Conservation (phyloP, 2,888 invertebrate genomes). For the Eupeodes latifasciatus region DNA sequence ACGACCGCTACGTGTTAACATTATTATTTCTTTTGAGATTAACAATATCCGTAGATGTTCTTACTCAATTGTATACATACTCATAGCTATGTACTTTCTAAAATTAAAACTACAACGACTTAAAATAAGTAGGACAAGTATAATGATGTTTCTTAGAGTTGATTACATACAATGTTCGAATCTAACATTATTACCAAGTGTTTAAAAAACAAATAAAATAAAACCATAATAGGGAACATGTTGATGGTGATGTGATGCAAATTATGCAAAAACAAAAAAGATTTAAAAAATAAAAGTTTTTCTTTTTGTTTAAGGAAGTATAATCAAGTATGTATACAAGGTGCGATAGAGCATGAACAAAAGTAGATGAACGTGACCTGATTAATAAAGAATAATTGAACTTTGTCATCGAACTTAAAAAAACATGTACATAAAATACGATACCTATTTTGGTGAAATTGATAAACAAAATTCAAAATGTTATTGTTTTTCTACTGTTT, state of each 20-base stretch:
- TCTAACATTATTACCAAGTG: not conserved
- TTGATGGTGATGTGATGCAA: not conserved
- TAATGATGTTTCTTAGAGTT: not conserved
- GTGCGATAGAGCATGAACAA: conserved; percentile 7
- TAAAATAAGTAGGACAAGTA: not conserved
- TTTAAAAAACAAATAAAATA: not conserved
- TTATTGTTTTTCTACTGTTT: too few relatives aligned
- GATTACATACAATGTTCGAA: not conserved
- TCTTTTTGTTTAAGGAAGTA: conserved; percentile 15
- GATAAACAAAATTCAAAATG: not conserved
- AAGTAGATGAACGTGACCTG: not conserved
- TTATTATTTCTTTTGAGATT: conserved; percentile 5
- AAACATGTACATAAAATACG: not conserved
- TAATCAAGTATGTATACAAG: not conserved
- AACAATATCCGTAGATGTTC: not conserved
- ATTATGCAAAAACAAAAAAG: not conserved
- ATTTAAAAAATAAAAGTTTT: not conserved
- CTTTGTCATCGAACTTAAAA: not conserved
- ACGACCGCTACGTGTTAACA: not conserved
- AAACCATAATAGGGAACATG: not conserved
- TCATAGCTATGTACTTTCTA: not conserved
- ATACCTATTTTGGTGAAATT: too few relatives aligned
- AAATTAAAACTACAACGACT: not conserved
- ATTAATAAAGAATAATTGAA: not conserved
- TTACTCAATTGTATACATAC: not conserved